Evolutionary conservation across 2,888 invertebrate genomes (phyloP).

Genomic region (Lepidocyrtoides sp.): DNA sequence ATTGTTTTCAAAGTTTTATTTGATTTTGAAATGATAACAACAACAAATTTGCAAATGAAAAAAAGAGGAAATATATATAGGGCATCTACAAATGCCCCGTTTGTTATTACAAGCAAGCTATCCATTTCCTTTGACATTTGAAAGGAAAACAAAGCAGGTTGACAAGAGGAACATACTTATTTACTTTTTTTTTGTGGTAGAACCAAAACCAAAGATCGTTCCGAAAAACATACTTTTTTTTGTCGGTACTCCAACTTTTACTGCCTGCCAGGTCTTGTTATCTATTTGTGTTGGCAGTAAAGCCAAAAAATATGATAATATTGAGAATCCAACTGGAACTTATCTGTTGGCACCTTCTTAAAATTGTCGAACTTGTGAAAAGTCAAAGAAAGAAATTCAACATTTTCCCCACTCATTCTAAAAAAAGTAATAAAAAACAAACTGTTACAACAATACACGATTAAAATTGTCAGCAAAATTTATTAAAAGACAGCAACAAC

Average conservation of each 20-base stretch:
- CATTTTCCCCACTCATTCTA: slow-evolving; percentile 1
- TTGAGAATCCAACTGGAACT: slow-evolving; percentile 64
- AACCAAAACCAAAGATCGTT: slow-evolving; percentile 19
- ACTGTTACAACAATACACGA: slow-evolving; percentile 11
- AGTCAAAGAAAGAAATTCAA: not conserved
- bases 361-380: not conserved
- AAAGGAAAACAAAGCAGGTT: slow-evolving; percentile 54
- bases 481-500: not conserved
- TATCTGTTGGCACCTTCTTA: slow-evolving; percentile 67
- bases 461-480: slow-evolving; percentile 30
- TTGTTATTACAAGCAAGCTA: slow-evolving; percentile 35
- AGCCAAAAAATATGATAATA: slow-evolving; percentile 50
- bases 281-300: slow-evolving; percentile 47
- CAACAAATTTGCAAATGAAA: slow-evolving; percentile 5
- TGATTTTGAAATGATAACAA: too few relatives aligned
- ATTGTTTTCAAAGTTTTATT: too few relatives aligned
- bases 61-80: not conserved
- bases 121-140: slow-evolving; percentile 62
- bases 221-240: not conserved
- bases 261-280: not conserved
- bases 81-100: not conserved
- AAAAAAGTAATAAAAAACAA: slow-evolving; percentile 34
- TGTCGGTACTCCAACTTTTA: not conserved
- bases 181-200: not conserved
- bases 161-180: slow-evolving; percentile 39